Percentiles rank a stretch among this genome's conserved stretches.
Conservation (phyloP, 1,140 invertebrate genomes). For the Pristionchus pacificus region DNA sequence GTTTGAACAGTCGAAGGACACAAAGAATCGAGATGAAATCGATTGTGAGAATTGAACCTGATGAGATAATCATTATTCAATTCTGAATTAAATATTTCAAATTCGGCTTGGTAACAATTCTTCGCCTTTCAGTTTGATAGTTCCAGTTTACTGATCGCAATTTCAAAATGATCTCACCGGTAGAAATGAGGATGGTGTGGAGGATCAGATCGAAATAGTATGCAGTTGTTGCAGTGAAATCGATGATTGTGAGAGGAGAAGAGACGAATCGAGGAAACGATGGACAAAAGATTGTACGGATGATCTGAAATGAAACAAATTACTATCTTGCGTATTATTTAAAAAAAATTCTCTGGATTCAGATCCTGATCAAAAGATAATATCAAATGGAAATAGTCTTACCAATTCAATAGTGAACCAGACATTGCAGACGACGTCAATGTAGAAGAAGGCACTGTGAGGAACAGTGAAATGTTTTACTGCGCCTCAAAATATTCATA, state of each 20-base stretch:
- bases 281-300: constrained; percentile 79
- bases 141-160: background rate
- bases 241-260: constrained; percentile 79
- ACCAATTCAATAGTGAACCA: constrained; percentile 90
- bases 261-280: constrained; percentile 81
- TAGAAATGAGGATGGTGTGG: constrained; percentile 26
- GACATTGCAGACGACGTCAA: constrained; percentile 84
- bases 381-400: constrained; percentile 66
- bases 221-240: constrained; percentile 83
- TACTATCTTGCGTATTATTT: background rate
- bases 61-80: constrained; percentile 74
- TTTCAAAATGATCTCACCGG: constrained; percentile 22
- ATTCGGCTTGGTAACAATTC: constrained; percentile 67
- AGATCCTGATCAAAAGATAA: too few relatives aligned
- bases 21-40: constrained; percentile 97
- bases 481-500: too few relatives aligned
- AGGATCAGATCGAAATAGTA: constrained; percentile 73
- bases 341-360: background rate
- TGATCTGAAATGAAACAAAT: constrained; percentile 63
- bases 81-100: constrained; percentile 70
- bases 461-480: constrained; percentile 85
- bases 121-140: constrained; percentile 61
- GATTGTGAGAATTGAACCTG: constrained; percentile 64
- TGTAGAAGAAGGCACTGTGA: constrained; percentile 83
- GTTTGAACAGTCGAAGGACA: constrained; percentile 94